These are phyloP conservation scores for Sinocyclocheilus maitianheensis DNA, from an alignment of 2,113 vertebrate species.

Conservation along the genomic window DNA sequence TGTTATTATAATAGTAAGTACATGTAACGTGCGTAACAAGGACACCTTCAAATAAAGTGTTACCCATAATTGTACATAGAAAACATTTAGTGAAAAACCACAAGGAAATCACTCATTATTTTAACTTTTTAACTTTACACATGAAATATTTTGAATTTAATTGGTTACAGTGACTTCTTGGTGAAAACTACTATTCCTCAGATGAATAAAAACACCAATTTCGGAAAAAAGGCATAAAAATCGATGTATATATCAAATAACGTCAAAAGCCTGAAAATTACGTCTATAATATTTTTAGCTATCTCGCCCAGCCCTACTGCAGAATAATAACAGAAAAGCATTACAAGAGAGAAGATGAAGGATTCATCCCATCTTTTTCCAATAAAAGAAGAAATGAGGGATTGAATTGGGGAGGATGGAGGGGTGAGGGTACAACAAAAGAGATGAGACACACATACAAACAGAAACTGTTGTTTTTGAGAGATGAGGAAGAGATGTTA, in stretches of 20 bases:
- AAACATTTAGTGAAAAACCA: background rate
- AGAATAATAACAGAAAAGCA: constrained; percentile 55
- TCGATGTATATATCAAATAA: background rate
- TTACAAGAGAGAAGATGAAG: constrained; percentile 73
- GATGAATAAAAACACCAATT: background rate
- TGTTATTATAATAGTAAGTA: too few relatives aligned
- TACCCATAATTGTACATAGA: too few relatives aligned
- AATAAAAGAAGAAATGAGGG: constrained; percentile 77
- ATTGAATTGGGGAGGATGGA: constrained; percentile 60
- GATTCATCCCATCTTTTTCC: constrained; percentile 77
- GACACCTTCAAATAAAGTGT: too few relatives aligned
- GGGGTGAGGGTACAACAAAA: constrained; percentile 40
- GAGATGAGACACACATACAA: constrained; percentile 38
- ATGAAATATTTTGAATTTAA: background rate
- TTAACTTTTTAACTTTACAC: background rate
- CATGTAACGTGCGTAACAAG: too few relatives aligned
- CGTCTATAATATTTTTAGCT: constrained; percentile 17
- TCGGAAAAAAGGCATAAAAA: background rate
- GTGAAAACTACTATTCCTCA: background rate
- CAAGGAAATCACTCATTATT: background rate
- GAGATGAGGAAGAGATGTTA: constrained; percentile 47
- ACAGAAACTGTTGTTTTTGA: constrained; percentile 41
- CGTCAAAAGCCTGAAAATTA: background rate
- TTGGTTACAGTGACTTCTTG: background rate
- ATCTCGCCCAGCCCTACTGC: constrained; percentile 4